Percentiles rank a stretch among this genome's conserved stretches.
These are phyloP conservation scores for Tor tambroides DNA, from an alignment of 2,113 vertebrate species.

Conservation along the genomic window DNA sequence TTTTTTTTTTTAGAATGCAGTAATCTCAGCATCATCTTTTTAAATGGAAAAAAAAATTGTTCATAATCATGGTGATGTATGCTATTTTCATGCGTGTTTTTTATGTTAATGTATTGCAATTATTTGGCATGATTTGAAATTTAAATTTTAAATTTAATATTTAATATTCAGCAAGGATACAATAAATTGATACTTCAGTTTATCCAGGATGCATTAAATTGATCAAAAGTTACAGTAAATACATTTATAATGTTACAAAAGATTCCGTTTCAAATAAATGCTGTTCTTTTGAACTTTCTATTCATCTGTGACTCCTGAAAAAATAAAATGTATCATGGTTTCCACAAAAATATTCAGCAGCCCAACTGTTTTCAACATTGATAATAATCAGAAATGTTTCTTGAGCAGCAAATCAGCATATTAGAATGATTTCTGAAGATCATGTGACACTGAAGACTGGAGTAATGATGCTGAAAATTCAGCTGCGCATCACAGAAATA, in stretches of 20 bases:
- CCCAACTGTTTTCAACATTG: neutral
- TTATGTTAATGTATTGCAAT: neutral
- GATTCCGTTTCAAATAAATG: no score
- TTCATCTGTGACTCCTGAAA: neutral
- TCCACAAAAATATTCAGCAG: neutral
- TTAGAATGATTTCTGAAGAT: neutral
- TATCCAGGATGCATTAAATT: neutral
- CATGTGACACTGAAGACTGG: neutral
- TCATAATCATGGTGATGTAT: no score
- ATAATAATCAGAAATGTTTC: neutral
- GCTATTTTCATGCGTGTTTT: no score
- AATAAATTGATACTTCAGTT: neutral
- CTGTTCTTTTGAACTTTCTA: neutral
- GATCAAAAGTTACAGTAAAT: neutral
- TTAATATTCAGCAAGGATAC: neutral
- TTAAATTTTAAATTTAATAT: neutral
- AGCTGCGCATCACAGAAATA: neutral
- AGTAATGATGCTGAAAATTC: neutral
- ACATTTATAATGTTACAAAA: neutral
- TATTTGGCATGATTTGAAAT: neutral
- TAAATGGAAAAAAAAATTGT: no score
- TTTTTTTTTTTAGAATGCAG: no score
- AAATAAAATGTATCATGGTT: neutral
- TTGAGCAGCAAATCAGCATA: neutral
- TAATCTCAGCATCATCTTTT: no score